Conservation (phyloP, 2,113 vertebrate species). For the Microtus pennsylvanicus region DNA sequence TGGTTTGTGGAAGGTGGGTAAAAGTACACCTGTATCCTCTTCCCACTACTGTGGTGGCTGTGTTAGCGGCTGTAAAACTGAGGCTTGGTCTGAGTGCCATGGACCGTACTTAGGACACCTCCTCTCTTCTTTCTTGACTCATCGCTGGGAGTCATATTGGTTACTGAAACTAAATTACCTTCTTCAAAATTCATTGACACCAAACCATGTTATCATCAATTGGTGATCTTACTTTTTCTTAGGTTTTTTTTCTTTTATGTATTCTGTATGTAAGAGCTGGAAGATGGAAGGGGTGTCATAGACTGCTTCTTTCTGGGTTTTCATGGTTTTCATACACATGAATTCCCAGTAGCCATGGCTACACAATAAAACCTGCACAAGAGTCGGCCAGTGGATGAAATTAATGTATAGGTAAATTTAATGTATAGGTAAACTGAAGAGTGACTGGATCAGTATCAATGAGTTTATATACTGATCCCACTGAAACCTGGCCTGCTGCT, state of each 20-base stretch:
- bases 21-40: too few species aligned
- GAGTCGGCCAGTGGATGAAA: not conserved
- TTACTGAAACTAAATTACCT: not conserved
- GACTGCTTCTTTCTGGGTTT: not conserved
- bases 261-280: not conserved
- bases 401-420: not conserved
- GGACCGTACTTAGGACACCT: fast-evolving
- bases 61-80: not conserved
- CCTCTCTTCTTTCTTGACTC: not conserved
- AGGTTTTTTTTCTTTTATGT: too few species aligned
- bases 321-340: too few species aligned
- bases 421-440: not conserved
- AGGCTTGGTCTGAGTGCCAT: fast-evolving
- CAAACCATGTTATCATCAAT: not conserved
- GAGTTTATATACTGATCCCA: not conserved
- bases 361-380: not conserved
- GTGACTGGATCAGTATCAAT: not conserved
- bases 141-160: not conserved
- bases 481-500: not conserved
- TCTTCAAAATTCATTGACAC: not conserved
- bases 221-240: not conserved
- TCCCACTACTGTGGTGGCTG: not conserved
- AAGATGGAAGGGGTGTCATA: too few species aligned
- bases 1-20: not conserved
- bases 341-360: not conserved